A percentile compares a stretch with the other conserved stretches of the same genome.
Conservation (phyloP, 92 coral and sea anemone genomes). For the Scolanthus callimorphus region DNA sequence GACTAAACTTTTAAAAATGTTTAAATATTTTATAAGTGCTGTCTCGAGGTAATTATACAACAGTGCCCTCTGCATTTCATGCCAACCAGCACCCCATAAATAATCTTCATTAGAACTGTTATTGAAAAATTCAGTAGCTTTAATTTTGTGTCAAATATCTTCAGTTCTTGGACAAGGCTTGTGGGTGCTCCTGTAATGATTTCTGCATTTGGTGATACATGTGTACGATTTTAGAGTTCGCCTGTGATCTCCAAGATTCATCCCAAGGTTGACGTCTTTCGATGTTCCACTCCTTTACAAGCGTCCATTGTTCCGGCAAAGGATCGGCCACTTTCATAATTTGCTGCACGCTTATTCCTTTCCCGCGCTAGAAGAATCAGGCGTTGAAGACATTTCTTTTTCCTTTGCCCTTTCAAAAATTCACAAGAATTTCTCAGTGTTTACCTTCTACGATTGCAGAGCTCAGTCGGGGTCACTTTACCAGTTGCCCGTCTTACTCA, state of each 20-base stretch:
- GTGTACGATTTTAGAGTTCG: conserved; percentile 62
- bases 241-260: conserved; percentile 76
- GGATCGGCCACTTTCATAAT: conserved; percentile 40
- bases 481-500: no score
- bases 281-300: conserved; percentile 85
- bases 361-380: conserved; percentile 38
- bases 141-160: no score
- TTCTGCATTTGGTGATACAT: conserved; percentile 61
- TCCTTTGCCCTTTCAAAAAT: no score
- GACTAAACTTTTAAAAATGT: no score
- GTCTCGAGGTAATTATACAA: no score
- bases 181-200: conserved; percentile 65
- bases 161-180: conserved; percentile 34
- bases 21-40: no score
- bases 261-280: conserved; percentile 60
- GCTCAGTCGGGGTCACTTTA: no score
- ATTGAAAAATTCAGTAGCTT: no score
- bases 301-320: conserved; percentile 86
- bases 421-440: neutral
- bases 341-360: conserved; percentile 7
- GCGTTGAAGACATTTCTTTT: conserved; percentile 24
- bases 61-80: no score
- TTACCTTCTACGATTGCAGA: neutral
- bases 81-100: no score
- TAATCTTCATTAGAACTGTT: no score